These are phyloP conservation scores for Chlorodrepanis virens DNA, from an alignment of 2,113 vertebrate species.

Conservation along the genomic window DNA sequence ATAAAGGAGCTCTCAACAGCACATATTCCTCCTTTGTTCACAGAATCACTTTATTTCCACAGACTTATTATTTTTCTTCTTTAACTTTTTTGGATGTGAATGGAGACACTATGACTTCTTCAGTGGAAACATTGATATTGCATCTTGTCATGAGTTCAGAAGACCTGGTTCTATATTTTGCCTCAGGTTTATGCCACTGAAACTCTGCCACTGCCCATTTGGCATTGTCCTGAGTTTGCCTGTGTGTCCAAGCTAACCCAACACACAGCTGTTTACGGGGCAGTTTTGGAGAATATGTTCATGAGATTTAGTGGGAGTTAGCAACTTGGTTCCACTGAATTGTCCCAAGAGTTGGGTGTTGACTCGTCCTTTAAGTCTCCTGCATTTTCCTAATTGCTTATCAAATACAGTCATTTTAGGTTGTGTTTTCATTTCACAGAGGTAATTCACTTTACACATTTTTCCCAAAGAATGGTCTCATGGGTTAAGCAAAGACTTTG, in stretches of 20 bases:
- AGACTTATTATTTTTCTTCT: neutral
- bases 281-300: neutral
- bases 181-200: neutral
- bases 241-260: neutral
- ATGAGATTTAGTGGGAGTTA: neutral
- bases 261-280: neutral
- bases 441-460: accelerated
- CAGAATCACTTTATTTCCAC: neutral
- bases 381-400: neutral
- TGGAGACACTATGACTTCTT: neutral
- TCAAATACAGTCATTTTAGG: neutral
- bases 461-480: neutral
- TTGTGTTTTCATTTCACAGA: neutral
- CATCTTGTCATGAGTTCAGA: neutral
- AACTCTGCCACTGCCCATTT: neutral
- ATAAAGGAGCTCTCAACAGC: neutral
- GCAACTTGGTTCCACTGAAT: neutral
- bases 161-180: neutral
- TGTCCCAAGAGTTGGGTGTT: neutral
- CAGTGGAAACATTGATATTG: neutral
- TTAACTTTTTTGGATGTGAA: neutral
- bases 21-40: neutral
- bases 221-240: neutral
- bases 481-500: accelerated
- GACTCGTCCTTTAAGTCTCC: neutral